Evolutionary conservation across 2,888 invertebrate genomes (phyloP).

Genomic region (Trichogramma dendrolimi): DNA sequence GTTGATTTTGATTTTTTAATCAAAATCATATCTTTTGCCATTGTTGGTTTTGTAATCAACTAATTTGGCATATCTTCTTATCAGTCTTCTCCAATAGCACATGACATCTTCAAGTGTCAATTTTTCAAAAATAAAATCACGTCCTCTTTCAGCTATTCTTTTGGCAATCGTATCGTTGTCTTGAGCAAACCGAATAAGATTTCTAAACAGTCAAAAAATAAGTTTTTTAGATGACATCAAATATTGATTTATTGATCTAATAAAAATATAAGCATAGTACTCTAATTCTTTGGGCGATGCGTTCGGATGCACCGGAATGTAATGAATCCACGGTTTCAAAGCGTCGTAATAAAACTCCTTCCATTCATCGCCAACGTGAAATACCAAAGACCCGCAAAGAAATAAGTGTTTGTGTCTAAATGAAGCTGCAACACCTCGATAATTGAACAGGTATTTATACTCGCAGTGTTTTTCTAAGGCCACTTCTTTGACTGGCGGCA

Average conservation of each 20-base stretch:
- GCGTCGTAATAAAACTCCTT: conserved; percentile 89
- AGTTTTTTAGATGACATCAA: conserved; percentile 4
- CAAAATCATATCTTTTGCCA: conserved; percentile 58
- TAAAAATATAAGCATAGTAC: conserved; percentile 41
- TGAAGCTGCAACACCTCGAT: conserved; percentile 94
- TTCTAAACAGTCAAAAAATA: conserved; percentile 46
- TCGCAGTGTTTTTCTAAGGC: conserved; percentile 87
- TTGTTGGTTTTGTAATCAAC: conserved; percentile 63
- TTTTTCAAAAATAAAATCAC: conserved; percentile 77
- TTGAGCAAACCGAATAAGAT: conserved; percentile 70
- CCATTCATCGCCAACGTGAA: conserved; percentile 94
- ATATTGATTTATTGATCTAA: conserved; percentile 1
- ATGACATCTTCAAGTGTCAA: conserved; percentile 75
- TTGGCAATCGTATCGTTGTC: conserved; percentile 70
- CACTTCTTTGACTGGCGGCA: conserved; percentile 79
- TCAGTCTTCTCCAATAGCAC: conserved; percentile 81
- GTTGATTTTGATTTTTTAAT: background rate
- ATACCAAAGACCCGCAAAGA: conserved; percentile 85
- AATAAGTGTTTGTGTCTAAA: conserved; percentile 95
- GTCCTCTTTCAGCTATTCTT: conserved; percentile 79
- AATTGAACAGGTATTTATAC: conserved; percentile 93
- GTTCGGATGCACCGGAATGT: conserved; percentile 73
- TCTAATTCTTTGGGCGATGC: conserved; percentile 67
- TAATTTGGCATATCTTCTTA: conserved; percentile 71
- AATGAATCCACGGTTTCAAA: conserved; percentile 93